Evolutionary conservation across 1,140 invertebrate genomes (phyloP).

Genomic region (Orchesella cincta): DNA sequence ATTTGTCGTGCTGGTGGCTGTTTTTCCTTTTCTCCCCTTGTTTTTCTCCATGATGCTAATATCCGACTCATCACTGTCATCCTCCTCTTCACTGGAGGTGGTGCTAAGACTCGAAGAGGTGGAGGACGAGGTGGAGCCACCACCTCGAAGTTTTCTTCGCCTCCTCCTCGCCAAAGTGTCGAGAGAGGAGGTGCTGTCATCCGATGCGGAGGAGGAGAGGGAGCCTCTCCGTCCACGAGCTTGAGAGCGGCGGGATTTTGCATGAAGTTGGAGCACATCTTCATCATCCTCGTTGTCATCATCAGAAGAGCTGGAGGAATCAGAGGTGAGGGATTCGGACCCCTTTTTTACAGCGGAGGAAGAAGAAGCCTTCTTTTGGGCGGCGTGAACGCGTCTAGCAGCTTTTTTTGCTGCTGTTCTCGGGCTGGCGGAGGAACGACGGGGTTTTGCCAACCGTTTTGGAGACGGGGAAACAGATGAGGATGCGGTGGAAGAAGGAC

Average conservation of each 20-base stretch:
- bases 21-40: background rate
- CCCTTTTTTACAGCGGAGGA: background rate
- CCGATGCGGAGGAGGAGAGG: conserved; percentile 31
- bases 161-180: background rate
- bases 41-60: conserved; percentile 5
- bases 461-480: background rate
- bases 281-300: conserved; percentile 36
- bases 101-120: conserved; percentile 24
- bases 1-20: too few species aligned
- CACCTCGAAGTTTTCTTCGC: background rate
- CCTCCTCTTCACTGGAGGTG: background rate
- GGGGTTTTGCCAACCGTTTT: background rate
- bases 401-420: conserved; percentile 1
- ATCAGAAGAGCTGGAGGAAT: background rate
- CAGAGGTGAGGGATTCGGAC: background rate
- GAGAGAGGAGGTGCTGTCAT: conserved; percentile 4
- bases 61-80: conserved; percentile 17
- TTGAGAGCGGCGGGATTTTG: conserved; percentile 20
- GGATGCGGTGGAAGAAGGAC: background rate
- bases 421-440: background rate
- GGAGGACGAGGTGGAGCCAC: background rate
- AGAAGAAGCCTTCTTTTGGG: background rate
- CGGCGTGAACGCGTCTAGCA: background rate
- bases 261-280: conserved; percentile 44
- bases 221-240: background rate